Base-by-base conservation (phyloP, 2,888 invertebrate species). In the Sarcophaga variegata region DNA sequence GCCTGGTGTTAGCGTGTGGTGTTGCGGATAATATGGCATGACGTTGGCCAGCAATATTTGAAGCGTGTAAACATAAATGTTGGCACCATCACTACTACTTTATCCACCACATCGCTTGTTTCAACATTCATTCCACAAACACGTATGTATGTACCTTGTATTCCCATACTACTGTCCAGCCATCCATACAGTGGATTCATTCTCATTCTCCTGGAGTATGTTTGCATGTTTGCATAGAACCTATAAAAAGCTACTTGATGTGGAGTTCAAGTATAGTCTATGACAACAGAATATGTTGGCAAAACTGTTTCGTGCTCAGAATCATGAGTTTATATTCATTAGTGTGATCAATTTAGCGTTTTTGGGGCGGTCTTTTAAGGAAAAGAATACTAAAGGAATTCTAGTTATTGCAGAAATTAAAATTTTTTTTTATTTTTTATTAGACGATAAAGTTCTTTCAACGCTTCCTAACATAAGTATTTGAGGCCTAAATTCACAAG, bases 11-110 rank as follows among this genome's bases (percentile, higher is more conserved):
- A 82, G 83, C 84, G 81, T 87, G 84, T 82, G 75, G 85, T 88
- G 85, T 87, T 85, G 89, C 86, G 70, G 74, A 79, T 89, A 88
- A 89, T 87, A 86, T 87, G 87, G 76, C 87, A 88, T 89, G 89
- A 88, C 89, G 87, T 83, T 88, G 87, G 63, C 87, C 77, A 87
- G 87, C 84, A 84, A 87, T 87, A 84, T 87, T 84, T 87, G 84
- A 87, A 87, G 87, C 87, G 87, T 87, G 87, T 87, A 87, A 87
- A 87, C 87, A 87, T 87, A 84, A 81, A 87, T 87, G 84, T 87
- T 87, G 84, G 84, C 87, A 87, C 87, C 84, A 87, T 81, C 78
- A 87, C 71, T 77, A 82, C 47, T 79, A 76, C 76, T 45, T 81
- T 54, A 66, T 45, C 10, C 37, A 49, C 25, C 17, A 67, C 66